A percentile compares a stretch with the other conserved stretches of the same genome.
Conservation (phyloP, 2,888 invertebrate genomes). For the Geotrupes spiniger region DNA sequence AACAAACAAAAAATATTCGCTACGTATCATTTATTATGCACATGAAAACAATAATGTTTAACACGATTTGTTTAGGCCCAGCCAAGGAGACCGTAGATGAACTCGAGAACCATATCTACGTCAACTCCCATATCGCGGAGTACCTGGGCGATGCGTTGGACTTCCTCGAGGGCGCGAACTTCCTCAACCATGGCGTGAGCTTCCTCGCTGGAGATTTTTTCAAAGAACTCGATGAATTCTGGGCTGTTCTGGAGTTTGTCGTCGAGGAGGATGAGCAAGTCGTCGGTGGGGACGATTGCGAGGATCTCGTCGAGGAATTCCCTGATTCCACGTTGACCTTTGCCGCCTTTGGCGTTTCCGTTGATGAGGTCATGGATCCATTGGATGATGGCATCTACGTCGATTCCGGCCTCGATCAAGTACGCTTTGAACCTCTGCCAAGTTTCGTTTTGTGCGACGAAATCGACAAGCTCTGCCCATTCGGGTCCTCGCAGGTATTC, state of each 20-base stretch:
- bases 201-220: slow-evolving; percentile 24
- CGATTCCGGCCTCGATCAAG: slow-evolving; percentile 28
- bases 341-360: slow-evolving; percentile 6
- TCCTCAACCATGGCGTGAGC: slow-evolving; percentile 29
- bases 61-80: slow-evolving; percentile 27
- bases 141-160: slow-evolving; percentile 24
- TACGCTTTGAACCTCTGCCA: slow-evolving; percentile 27
- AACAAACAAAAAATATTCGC: no score
- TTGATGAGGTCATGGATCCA: slow-evolving; percentile 26
- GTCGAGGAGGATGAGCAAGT: slow-evolving; percentile 14
- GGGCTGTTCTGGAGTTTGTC: slow-evolving; percentile 22
- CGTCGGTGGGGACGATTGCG: slow-evolving; percentile 18
- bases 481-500: slow-evolving; percentile 33
- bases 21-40: no score
- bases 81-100: slow-evolving; percentile 30
- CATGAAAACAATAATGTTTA: no score
- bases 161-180: slow-evolving; percentile 30
- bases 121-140: slow-evolving; percentile 31
- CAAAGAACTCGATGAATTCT: slow-evolving; percentile 25
- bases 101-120: slow-evolving; percentile 26
- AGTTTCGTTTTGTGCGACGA: slow-evolving; percentile 21
- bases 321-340: slow-evolving; percentile 9
- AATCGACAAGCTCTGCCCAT: slow-evolving; percentile 30
- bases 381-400: slow-evolving; percentile 26
- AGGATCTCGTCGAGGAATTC: slow-evolving; percentile 24